Evolutionary conservation across 30 jellyfish, hydroid and myxozoan genomes (phyloP).

Genomic region (Phacellophora camtschatica): DNA sequence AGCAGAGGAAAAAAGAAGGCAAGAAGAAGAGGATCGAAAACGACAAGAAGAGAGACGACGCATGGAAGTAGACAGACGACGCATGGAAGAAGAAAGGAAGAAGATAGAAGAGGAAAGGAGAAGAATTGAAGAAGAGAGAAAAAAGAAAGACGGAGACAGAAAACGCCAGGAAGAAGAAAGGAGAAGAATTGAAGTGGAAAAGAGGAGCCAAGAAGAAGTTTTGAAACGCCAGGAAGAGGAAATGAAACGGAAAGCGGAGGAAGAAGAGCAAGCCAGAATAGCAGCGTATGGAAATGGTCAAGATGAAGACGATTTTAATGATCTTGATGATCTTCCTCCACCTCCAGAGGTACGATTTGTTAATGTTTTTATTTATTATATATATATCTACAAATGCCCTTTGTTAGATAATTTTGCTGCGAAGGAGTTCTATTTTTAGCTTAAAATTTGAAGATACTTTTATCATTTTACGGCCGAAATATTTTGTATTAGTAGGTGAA

Average conservation of each 20-base stretch:
- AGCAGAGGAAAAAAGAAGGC: neutral
- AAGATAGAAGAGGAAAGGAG: slow-evolving; percentile 27
- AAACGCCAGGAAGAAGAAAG: slow-evolving; percentile 10
- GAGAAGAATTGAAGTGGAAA: neutral
- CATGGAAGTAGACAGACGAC: slow-evolving; percentile 32
- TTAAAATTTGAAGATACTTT: too few relatives aligned
- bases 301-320: slow-evolving; percentile 51
- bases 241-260: slow-evolving; percentile 41
- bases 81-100: slow-evolving; percentile 36
- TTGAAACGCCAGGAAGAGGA: slow-evolving; percentile 35
- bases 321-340: slow-evolving; percentile 86
- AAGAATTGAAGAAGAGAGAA: neutral
- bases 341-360: slow-evolving; percentile 93
- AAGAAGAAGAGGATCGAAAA: slow-evolving; percentile 4
- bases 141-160: slow-evolving; percentile 32
- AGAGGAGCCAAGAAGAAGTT: neutral
- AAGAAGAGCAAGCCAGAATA: slow-evolving; percentile 29
- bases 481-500: too few relatives aligned
- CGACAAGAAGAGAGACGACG: slow-evolving; percentile 28
- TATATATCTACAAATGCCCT: neutral
- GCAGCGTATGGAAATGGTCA: neutral
- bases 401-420: too few relatives aligned
- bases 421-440: too few relatives aligned
- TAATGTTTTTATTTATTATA: neutral
- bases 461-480: too few relatives aligned